These are phyloP conservation scores for Netelia inedita DNA, from an alignment of 2,888 invertebrate genomes.

Conservation along the genomic window DNA sequence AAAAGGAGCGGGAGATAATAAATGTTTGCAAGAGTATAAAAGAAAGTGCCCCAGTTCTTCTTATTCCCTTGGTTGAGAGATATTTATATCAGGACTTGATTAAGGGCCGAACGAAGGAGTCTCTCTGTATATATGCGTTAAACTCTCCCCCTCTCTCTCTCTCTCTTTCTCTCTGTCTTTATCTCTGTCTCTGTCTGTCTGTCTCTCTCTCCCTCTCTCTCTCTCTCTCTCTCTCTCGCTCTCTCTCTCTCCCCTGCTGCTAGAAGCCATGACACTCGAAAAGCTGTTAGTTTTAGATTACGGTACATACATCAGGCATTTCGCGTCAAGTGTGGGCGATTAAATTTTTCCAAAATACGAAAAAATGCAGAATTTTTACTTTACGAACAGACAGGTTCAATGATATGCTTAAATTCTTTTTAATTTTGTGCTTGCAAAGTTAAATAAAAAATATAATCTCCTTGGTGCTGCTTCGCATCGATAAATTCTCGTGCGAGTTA, in stretches of 20 bases:
- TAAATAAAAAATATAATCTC: no score
- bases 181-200: no score
- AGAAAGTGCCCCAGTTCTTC: conserved; percentile 33
- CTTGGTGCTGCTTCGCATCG: no score
- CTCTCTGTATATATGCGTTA: no score
- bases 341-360: neutral
- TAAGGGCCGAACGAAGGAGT: conserved; percentile 38
- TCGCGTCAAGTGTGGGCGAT: neutral
- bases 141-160: no score
- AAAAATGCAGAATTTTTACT: neutral
- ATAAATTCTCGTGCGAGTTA: no score
- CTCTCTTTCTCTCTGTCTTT: neutral
- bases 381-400: neutral
- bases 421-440: no score
- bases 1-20: conserved; percentile 27
- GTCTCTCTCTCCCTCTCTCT: neutral
- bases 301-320: neutral
- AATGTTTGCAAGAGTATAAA: conserved; percentile 39
- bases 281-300: conserved; percentile 40
- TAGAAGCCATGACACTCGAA: conserved; percentile 27
- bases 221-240: neutral
- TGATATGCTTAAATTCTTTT: no score
- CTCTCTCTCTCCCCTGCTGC: neutral
- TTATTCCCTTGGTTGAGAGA: conserved; percentile 47
- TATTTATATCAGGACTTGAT: conserved; percentile 65